phyloP scores from a whole-genome alignment of 2,888 invertebrate species.

The Acleris sparsana region DNA sequence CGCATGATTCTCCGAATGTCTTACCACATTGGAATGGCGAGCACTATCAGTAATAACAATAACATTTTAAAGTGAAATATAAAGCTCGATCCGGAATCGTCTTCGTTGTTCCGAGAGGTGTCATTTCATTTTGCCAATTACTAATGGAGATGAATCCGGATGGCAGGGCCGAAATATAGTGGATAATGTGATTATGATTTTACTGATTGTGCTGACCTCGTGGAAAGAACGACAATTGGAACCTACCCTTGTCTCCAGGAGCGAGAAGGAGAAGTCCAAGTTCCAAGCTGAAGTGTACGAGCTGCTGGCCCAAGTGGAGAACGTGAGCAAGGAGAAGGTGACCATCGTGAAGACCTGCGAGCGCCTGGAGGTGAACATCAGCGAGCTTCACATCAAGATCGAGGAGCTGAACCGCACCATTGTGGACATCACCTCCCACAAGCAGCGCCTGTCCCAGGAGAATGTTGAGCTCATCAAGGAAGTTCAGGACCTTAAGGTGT shows the following conservation, averaged over 20 bases:
- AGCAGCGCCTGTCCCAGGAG: slow-evolving; percentile 97
- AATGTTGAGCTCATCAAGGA: slow-evolving; percentile 97
- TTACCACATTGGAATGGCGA: background rate
- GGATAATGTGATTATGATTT: background rate
- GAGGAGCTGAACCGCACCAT: slow-evolving; percentile 98
- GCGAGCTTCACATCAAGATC: slow-evolving; percentile 97
- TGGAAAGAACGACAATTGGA: background rate
- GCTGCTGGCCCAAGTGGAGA: slow-evolving; percentile 97
- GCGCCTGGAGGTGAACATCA: slow-evolving; percentile 94
- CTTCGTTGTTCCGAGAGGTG: too few species aligned
- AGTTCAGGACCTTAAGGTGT: slow-evolving; percentile 96
- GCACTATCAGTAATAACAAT: background rate
- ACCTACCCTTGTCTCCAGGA: slow-evolving; percentile 85
- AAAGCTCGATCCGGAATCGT: too few species aligned
- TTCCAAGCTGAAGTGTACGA: slow-evolving; percentile 99
- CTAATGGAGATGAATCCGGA: background rate
- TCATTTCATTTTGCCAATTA: background rate
- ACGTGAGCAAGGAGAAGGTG: slow-evolving; percentile 95
- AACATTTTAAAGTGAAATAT: background rate
- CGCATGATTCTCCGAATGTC: too few species aligned
- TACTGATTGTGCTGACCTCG: background rate
- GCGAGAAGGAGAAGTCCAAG: slow-evolving; percentile 99
- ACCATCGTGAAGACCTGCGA: slow-evolving; percentile 92
- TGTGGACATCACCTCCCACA: slow-evolving; percentile 98
- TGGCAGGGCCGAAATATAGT: background rate